Evolutionary conservation across 2,113 vertebrate genomes (phyloP).

Genomic region (Sterrhoptilus dennistouni): DNA sequence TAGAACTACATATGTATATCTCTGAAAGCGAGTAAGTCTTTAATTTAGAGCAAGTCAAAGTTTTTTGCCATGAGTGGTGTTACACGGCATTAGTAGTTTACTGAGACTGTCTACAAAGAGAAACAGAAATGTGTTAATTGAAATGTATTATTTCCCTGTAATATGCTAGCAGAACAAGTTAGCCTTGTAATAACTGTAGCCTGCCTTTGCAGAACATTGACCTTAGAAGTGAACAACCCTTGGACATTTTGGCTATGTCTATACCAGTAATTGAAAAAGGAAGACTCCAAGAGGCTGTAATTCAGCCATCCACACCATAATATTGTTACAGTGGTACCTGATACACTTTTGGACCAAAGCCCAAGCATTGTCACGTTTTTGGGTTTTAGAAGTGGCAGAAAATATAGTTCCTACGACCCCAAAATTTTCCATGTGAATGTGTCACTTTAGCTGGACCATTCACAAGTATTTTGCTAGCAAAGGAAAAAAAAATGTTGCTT

Average conservation of each 20-base stretch:
- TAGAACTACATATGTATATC: background rate
- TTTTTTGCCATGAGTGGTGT: background rate
- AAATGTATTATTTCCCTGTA: background rate
- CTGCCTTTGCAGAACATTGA: background rate
- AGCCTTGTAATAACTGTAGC: background rate
- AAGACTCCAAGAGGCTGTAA: background rate
- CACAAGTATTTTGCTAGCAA: background rate
- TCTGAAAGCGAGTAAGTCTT: background rate
- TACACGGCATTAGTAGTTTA: background rate
- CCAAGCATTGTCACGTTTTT: background rate
- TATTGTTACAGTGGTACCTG: background rate
- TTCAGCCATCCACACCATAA: background rate
- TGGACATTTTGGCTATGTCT: background rate
- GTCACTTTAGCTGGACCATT: background rate
- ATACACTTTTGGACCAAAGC: background rate
- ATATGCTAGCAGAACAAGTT: background rate
- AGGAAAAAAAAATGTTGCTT: background rate
- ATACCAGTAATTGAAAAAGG: background rate
- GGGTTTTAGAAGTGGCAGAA: accelerated
- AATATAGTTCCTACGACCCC: background rate
- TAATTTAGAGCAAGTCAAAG: background rate
- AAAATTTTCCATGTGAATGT: background rate
- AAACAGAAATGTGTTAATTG: background rate
- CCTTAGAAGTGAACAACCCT: background rate
- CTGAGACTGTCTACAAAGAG: background rate